Conservation (phyloP, 2,113 vertebrate genomes). For the Vulpes ferrilata region DNA sequence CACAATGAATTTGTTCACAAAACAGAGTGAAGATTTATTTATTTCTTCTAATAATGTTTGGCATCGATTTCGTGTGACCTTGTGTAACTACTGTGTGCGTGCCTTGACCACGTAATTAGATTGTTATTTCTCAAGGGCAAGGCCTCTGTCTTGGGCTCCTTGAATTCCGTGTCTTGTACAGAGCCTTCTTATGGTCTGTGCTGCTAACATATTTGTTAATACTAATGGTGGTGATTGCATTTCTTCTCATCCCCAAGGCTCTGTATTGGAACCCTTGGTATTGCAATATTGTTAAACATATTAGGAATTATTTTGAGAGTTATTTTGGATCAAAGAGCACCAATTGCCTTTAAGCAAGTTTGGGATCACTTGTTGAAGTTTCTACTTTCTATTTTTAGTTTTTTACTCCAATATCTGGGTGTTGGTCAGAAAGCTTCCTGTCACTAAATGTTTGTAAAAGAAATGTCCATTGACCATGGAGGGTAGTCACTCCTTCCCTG, state of each 20-base stretch:
- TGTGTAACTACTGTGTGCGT: background rate
- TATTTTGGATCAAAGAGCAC: background rate
- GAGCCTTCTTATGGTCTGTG: background rate
- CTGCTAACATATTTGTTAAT: background rate
- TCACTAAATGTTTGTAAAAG: background rate
- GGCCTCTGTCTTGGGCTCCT: background rate
- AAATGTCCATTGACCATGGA: background rate
- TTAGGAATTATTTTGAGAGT: background rate
- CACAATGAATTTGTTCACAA: conserved; percentile 32
- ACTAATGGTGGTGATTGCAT: background rate
- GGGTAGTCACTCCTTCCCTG: background rate
- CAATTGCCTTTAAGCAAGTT: conserved; percentile 20
- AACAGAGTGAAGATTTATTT: background rate
- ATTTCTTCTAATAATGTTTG: background rate
- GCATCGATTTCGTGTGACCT: background rate
- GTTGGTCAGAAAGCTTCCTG: background rate
- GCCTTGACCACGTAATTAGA: background rate
- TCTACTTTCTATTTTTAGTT: conserved; percentile 48
- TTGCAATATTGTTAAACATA: background rate
- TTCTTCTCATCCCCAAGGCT: background rate
- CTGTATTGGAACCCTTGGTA: background rate
- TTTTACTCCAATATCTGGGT: background rate
- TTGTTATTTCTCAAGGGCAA: background rate
- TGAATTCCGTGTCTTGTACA: background rate
- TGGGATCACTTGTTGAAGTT: background rate